phyloP scores from a whole-genome alignment of 2,113 vertebrate genomes.

The Bungarus multicinctus region DNA sequence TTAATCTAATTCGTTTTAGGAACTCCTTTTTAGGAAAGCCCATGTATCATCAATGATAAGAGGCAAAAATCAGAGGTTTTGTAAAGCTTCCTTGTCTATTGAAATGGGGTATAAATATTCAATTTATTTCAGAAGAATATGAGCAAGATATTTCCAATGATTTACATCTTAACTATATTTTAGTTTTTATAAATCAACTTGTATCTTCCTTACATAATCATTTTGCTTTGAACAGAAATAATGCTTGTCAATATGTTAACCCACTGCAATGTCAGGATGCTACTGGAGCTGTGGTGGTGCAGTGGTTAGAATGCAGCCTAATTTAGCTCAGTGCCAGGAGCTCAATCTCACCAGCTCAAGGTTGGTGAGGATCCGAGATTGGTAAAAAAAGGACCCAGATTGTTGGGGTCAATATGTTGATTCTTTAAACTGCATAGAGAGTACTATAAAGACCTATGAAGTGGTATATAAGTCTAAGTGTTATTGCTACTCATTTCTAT shows the following conservation, averaged over 20 bases:
- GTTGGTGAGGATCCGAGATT: background rate
- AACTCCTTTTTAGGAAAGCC: background rate
- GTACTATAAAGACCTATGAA: background rate
- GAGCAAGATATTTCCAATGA: background rate
- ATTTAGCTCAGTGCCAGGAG: too few relatives aligned
- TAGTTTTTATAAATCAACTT: background rate
- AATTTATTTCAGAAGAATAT: background rate
- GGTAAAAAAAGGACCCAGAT: too few relatives aligned
- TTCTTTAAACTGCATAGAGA: background rate
- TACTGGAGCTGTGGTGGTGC: background rate
- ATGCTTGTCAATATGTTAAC: background rate
- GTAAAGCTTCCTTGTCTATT: background rate
- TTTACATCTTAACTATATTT: background rate
- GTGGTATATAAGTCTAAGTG: background rate
- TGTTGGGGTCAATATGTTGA: background rate
- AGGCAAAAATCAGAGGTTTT: background rate
- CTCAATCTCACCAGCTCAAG: too few relatives aligned
- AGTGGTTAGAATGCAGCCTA: too few relatives aligned
- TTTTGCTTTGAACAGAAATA: background rate
- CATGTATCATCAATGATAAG: background rate
- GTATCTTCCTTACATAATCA: background rate
- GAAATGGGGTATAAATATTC: background rate
- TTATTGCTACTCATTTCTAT: background rate
- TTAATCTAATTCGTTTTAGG: background rate
- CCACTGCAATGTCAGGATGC: background rate